Base-by-base conservation (phyloP, 2,113 vertebrate species). In the Eclectus roratus region DNA sequence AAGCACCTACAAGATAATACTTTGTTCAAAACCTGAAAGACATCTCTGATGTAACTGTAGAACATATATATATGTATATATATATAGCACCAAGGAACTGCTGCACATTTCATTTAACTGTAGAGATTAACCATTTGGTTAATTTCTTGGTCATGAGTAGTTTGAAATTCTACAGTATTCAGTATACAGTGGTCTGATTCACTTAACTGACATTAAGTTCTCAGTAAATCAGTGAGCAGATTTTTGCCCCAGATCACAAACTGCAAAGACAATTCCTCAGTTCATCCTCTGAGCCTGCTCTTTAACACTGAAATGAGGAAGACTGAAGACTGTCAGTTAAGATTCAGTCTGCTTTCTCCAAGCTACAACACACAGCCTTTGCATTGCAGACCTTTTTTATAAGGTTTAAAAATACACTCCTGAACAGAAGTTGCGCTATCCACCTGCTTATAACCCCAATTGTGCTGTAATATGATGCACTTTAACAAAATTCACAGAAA, bases 401-500 rank as follows among this genome's bases (percentile, higher is more conserved):
- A 83, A 95, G 89, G 24, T 66, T 94, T 95, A 58, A 91, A 94
- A 96, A 94, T 81, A 83, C 28, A 69, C 47, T 92, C 80, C 85
- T 82, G 85, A 96, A 91, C 80, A 94, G 83, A 91, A 96, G 85
- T 85, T 93, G 63, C 91, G 84, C 74, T 95, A 88, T 93, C 37
- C 84, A 80, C 35, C 70, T 92, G 81, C 79, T 96, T 92, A 69
- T 85, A 95, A 96, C 41, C 91, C 88, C 94, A 91, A 88, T 97
- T 94, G 96, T 97, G 66, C 80, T 94, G 52, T 88, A 96, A 71
- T 91, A 90, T 84, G 97, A 97, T 94, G 83, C 64, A 95, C 35
- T 96, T 95, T 81, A 97, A 97, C 68, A 96, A 95, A 95, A 97
- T 87, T 95, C 74, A 15, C 82, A 85, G 69, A 96, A 96, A 97